Evolutionary conservation across 2,113 vertebrate species (phyloP).

Genomic region (Uria aalge): DNA sequence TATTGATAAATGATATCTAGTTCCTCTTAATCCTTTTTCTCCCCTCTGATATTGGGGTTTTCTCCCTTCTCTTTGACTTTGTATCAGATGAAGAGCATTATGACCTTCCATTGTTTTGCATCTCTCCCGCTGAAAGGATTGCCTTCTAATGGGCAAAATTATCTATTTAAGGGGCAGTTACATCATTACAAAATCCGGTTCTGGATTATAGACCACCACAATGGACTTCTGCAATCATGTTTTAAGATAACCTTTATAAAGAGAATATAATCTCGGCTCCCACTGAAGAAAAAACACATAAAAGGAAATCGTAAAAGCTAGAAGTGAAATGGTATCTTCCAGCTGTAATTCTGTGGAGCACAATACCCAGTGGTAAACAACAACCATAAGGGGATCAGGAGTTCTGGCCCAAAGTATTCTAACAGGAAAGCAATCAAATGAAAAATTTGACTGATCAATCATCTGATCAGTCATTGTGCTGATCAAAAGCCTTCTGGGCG

Average conservation of each 20-base stretch:
- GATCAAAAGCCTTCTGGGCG: background rate
- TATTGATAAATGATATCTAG: background rate
- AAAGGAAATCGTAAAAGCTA: background rate
- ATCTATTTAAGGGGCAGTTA: background rate
- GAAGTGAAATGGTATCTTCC: background rate
- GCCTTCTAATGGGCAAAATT: background rate
- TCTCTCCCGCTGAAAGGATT: background rate
- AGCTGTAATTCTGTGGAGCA: background rate
- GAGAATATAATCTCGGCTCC: background rate
- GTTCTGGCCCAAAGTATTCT: background rate
- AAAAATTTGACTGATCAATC: background rate
- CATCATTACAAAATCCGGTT: background rate
- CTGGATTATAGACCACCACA: background rate
- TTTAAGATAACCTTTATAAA: constrained; percentile 5
- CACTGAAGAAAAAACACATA: background rate
- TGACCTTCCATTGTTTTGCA: background rate
- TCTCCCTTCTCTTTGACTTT: background rate
- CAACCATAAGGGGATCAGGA: background rate
- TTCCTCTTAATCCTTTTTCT: background rate
- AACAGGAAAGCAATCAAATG: background rate
- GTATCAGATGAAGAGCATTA: background rate
- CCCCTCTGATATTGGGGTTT: background rate
- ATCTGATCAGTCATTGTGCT: accelerated
- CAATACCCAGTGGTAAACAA: background rate
- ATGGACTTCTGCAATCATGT: background rate